phyloP scores from a whole-genome alignment of 2,797 vertebrate species.

The Sebastes diploproa region DNA sequence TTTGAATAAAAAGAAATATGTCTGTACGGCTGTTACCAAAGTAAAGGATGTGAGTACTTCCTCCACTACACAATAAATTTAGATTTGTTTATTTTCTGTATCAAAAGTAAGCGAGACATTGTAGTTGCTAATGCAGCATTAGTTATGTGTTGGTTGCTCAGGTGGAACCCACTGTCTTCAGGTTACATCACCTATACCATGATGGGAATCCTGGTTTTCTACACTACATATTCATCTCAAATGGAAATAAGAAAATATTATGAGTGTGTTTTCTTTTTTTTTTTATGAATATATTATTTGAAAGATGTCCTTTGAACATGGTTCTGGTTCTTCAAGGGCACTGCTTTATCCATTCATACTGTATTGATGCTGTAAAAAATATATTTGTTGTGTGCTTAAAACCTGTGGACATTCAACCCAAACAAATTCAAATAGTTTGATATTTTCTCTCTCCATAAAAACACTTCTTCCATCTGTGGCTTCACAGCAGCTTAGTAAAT shows the following conservation, averaged over 20 bases:
- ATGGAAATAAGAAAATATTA: background rate
- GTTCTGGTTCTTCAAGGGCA: too few relatives aligned
- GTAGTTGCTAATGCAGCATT: background rate
- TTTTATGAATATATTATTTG: background rate
- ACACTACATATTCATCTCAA: background rate
- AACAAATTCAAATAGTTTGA: background rate
- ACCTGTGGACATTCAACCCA: background rate
- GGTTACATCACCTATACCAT: background rate
- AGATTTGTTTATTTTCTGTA: background rate
- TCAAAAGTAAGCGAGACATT: background rate
- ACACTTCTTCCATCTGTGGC: background rate
- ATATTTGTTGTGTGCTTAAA: background rate
- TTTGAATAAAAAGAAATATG: background rate
- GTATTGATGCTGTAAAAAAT: too few relatives aligned
- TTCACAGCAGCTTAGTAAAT: background rate
- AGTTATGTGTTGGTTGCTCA: background rate
- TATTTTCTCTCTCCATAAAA: background rate
- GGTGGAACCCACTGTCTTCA: background rate
- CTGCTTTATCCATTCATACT: background rate
- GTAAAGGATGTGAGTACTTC: background rate
- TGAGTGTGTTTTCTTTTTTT: background rate
- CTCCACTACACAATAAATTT: background rate
- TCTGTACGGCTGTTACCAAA: background rate
- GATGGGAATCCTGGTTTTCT: background rate
- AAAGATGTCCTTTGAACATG: background rate